Evolutionary conservation across 2,888 invertebrate species (phyloP).

Genomic region (Xylocampa areola): DNA sequence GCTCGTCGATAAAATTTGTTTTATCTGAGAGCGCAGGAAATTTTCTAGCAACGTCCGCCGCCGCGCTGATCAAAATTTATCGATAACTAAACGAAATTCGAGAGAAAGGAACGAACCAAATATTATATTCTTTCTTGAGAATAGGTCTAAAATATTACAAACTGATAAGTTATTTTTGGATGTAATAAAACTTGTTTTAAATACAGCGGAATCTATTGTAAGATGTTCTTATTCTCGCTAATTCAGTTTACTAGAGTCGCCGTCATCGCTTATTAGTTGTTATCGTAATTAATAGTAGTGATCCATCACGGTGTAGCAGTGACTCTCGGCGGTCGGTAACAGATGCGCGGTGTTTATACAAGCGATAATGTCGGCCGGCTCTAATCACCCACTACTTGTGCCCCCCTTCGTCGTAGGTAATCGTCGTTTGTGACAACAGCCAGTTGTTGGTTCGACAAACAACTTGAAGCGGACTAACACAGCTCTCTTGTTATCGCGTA

Average conservation of each 20-base stretch:
- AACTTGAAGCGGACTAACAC: slow-evolving; percentile 17
- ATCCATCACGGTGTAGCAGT: slow-evolving; percentile 24
- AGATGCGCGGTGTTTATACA: slow-evolving; percentile 7
- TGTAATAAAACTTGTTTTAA: neutral
- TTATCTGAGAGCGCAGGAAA: slow-evolving; percentile 52
- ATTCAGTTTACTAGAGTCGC: slow-evolving; percentile 11
- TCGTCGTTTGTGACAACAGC: slow-evolving; percentile 33
- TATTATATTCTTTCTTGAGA: slow-evolving; percentile 24
- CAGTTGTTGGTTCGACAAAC: slow-evolving; percentile 37
- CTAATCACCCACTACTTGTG: neutral
- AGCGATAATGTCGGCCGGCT: slow-evolving; percentile 12
- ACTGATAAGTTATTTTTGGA: neutral
- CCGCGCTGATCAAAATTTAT: slow-evolving; percentile 51
- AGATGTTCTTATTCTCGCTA: slow-evolving; percentile 15
- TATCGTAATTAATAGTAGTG: slow-evolving; percentile 19
- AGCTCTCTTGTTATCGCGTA: slow-evolving; percentile 32
- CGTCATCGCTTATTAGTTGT: slow-evolving; percentile 1
- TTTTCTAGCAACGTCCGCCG: slow-evolving; percentile 39
- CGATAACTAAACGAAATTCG: slow-evolving; percentile 51
- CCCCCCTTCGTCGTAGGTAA: neutral
- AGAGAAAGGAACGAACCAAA: slow-evolving; percentile 22
- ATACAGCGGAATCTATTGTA: slow-evolving; percentile 18
- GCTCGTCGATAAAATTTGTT: slow-evolving; percentile 55
- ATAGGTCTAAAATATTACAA: slow-evolving; percentile 10
- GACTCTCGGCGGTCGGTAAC: slow-evolving; percentile 2